Conservation (phyloP, 2,113 vertebrate genomes). For the Irena cyanogastra region DNA sequence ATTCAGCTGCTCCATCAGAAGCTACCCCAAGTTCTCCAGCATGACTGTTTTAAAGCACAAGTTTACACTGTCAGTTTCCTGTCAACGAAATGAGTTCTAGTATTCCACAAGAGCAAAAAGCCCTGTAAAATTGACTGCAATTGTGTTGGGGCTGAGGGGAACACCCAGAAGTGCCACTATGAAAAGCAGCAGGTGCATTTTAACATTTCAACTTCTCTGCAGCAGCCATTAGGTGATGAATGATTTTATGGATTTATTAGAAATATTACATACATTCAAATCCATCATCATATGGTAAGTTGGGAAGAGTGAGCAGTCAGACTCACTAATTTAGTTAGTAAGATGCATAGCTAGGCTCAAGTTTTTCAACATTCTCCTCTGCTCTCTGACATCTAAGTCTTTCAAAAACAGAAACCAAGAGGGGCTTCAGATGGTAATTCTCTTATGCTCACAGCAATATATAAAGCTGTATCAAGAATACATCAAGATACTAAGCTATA, state of each 20-base stretch:
- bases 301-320: not conserved
- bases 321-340: not conserved
- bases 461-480: not conserved
- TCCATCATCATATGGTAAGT: not conserved
- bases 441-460: not conserved
- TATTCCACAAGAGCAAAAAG: not conserved
- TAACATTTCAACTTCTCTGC: not conserved
- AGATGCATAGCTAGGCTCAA: not conserved
- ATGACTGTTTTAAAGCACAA: not conserved
- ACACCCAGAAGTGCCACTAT: not conserved
- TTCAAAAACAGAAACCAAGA: not conserved
- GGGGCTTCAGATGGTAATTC: not conserved
- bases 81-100: not conserved
- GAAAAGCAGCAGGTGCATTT: not conserved
- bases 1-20: not conserved
- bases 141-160: not conserved
- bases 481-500: not conserved
- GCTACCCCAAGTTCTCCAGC: not conserved
- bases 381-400: not conserved
- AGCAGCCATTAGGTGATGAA: not conserved
- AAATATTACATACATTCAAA: not conserved
- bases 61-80: not conserved
- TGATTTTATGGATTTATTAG: not conserved
- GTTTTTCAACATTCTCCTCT: not conserved
- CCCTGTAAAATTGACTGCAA: not conserved